Conservation (phyloP, 1,140 invertebrate genomes). For the Cotesia chilonis region DNA sequence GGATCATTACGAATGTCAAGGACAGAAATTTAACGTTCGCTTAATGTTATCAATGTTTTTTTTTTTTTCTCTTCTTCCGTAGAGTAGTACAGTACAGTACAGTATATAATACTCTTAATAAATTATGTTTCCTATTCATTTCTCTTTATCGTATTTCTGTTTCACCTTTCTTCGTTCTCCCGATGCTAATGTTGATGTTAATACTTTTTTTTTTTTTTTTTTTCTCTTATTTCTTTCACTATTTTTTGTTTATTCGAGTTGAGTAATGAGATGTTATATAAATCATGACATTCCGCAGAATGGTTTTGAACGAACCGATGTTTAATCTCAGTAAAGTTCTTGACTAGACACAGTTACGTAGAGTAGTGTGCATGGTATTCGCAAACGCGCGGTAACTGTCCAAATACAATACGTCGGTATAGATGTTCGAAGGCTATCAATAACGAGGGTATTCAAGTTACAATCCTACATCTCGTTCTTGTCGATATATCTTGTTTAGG, state of each 20-base stretch:
- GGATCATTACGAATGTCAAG: slow-evolving; percentile 50
- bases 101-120: neutral
- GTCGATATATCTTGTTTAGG: neutral
- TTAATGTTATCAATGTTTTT: slow-evolving; percentile 38
- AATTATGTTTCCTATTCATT: slow-evolving; percentile 13
- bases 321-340: slow-evolving; percentile 19
- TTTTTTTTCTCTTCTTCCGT: slow-evolving; percentile 22
- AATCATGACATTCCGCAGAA: neutral
- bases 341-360: neutral
- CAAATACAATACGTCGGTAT: slow-evolving; percentile 26
- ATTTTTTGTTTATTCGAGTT: neutral
- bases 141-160: slow-evolving; percentile 13
- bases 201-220: neutral
- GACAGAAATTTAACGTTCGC: slow-evolving; percentile 33
- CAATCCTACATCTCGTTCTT: slow-evolving; percentile 19
- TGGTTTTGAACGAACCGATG: slow-evolving; percentile 10
- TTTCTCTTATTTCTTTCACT: neutral
- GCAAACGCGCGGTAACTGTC: slow-evolving; percentile 8
- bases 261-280: neutral
- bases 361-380: neutral
- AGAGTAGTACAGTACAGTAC: neutral
- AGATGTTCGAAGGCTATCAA: slow-evolving; percentile 10
- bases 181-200: neutral
- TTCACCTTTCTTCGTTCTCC: slow-evolving; percentile 22
- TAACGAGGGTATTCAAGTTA: slow-evolving; percentile 15